Percentiles rank a stretch among this genome's conserved stretches.
Evolutionary conservation across 2,888 invertebrate species (phyloP).

Genomic region (Diaperis boleti): DNA sequence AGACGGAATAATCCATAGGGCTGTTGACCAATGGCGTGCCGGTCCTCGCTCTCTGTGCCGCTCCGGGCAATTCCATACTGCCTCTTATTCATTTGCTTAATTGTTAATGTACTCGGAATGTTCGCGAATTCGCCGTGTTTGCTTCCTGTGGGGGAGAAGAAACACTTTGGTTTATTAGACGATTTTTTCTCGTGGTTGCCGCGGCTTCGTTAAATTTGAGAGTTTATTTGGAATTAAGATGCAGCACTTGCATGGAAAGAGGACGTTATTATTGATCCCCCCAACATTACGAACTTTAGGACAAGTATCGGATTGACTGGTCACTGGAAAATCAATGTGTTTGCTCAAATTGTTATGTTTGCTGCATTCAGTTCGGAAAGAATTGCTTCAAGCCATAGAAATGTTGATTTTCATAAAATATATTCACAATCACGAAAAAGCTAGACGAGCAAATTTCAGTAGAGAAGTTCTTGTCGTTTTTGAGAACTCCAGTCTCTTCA

Average conservation of each 20-base stretch:
- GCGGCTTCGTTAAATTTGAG: too few species aligned
- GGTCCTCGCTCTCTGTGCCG: slow-evolving; percentile 38
- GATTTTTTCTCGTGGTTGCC: too few species aligned
- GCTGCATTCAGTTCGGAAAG: too few species aligned
- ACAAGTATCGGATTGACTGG: not conserved
- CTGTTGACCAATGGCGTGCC: slow-evolving; percentile 66
- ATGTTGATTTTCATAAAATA: too few species aligned
- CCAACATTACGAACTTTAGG: not conserved
- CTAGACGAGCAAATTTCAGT: too few species aligned
- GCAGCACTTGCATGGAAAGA: not conserved
- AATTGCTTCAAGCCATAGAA: too few species aligned
- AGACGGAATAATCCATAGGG: slow-evolving; percentile 68
- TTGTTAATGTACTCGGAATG: slow-evolving; percentile 48
- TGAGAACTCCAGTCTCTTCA: too few species aligned
- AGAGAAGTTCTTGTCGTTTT: too few species aligned
- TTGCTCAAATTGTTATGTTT: not conserved
- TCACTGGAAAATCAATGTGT: not conserved
- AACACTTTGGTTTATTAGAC: slow-evolving; percentile 15
- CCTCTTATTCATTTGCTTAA: slow-evolving; percentile 50
- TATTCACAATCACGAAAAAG: too few species aligned
- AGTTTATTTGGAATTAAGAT: not conserved
- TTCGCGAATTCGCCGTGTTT: slow-evolving; percentile 41
- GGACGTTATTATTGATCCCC: not conserved
- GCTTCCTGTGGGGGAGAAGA: slow-evolving; percentile 36
- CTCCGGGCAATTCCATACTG: slow-evolving; percentile 43